Evolutionary conservation across 2,113 vertebrate species (phyloP).

Genomic region (Gallinago media): DNA sequence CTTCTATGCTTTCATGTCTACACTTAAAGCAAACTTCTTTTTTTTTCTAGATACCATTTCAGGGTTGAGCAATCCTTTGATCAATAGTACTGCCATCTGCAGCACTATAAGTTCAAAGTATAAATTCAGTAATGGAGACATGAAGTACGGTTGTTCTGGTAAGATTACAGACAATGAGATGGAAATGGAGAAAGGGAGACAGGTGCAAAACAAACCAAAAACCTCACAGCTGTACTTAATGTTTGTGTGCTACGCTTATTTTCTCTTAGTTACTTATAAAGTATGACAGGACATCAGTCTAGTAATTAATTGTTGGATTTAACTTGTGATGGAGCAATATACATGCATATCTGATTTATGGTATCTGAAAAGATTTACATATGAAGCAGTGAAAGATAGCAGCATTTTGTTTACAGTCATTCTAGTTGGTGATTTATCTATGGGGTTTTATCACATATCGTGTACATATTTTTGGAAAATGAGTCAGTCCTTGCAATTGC

Average conservation of each 20-base stretch:
- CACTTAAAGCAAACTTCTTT: neutral
- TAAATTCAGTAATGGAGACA: conserved; percentile 33
- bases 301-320: neutral
- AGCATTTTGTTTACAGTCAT: neutral
- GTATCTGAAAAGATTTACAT: neutral
- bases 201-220: neutral
- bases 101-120: conserved; percentile 35
- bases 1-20: conserved; percentile 2
- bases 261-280: neutral
- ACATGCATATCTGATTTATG: neutral
- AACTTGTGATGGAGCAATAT: neutral
- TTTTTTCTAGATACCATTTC: neutral
- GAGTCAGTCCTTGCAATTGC: neutral
- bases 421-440: neutral
- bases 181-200: neutral
- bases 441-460: neutral
- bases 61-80: conserved; percentile 32
- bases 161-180: neutral
- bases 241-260: neutral
- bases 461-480: neutral
- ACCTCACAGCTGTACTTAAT: neutral
- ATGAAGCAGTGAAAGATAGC: neutral
- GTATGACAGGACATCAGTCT: neutral
- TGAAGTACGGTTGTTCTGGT: neutral
- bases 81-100: conserved; percentile 5